A percentile compares a stretch with the other conserved stretches of the same genome.
phyloP scores from a whole-genome alignment of 2,797 vertebrate genomes.

The Pteropus rufus region DNA sequence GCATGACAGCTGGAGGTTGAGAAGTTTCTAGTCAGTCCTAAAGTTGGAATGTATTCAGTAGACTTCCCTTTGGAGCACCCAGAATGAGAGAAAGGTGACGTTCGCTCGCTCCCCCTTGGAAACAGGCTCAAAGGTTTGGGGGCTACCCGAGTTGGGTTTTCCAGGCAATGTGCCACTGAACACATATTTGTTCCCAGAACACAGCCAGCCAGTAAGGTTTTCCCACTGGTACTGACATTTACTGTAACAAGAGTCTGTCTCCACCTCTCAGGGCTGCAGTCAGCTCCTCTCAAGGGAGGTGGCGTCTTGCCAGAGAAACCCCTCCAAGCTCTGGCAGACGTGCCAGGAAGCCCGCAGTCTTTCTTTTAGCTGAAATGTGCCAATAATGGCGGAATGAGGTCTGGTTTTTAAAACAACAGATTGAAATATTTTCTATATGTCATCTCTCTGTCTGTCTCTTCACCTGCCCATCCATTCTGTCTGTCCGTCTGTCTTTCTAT shows the following conservation, averaged over 20 bases:
- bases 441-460: not conserved
- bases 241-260: slow-evolving; percentile 60
- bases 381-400: not conserved
- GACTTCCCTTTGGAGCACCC: not conserved
- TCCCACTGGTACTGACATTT: slow-evolving; percentile 77
- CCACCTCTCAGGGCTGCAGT: slow-evolving; percentile 28
- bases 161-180: slow-evolving; percentile 65
- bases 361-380: not conserved
- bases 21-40: not conserved
- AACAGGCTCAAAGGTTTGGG: slow-evolving; percentile 38
- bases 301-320: slow-evolving; percentile 57
- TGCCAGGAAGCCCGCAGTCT: not conserved
- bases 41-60: not conserved
- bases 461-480: not conserved
- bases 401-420: not conserved
- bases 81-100: not conserved
- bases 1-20: not conserved
- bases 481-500: not conserved
- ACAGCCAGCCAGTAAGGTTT: slow-evolving; percentile 60
- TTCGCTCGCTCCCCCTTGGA: not conserved
- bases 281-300: slow-evolving; percentile 37
- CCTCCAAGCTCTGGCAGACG: slow-evolving; percentile 13
- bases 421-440: not conserved
- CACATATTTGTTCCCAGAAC: slow-evolving; percentile 60
- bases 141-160: slow-evolving; percentile 55